Evolutionary conservation across 2,797 vertebrate species (phyloP), one percentile per base, ranked within the genome.

Genomic region (Myotis pilosus): DNA sequence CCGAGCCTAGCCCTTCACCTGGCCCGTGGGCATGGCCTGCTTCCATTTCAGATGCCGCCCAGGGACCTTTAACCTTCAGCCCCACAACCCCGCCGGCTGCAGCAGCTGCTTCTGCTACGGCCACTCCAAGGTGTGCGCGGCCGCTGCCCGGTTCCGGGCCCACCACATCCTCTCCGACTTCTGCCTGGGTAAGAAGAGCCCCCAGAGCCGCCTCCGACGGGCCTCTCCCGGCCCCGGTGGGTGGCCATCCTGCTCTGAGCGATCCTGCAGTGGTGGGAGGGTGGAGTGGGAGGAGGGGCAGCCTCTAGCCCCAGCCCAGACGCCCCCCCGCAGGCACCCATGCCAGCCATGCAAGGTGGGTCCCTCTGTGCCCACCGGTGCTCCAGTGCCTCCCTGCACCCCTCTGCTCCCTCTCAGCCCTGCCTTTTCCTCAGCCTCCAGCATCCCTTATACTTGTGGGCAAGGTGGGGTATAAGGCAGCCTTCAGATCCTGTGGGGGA

Each of bases 71-170:
- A 99, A 99, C 97, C 97, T 99, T 7, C 98, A 99, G 95, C 94
- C 96, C 78, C 97, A 95, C 85, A 99, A 99, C 95, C 98, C 98
- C 0, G 53, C 87, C 0, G 99, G 99, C 82, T 99, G 99, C 97
- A 98, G 98, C 92, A 96, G 98, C 28, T 99, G 99, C 96, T 99
- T 99, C 98, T 99, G 99, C 97, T 99, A 98, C 0, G 99, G 99
- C n/a, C 99, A 99, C 97, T 99, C 99, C 0, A 97, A 97, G 0
- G 99, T 97, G 89, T 99, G 99, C 87, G 84, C 72, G 0, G 98
- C 98, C 0, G 98, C 99, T 16, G 69, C 89, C 1, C 97, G 96
- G 62, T 98, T 99, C 7, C 95, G 97, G 13, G 98, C 96, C 75
- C 96, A 97, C 88, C 98, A 97, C 55, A 87, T 99, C 96, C 90